Conservation (phyloP, 1,140 invertebrate genomes). For the Panagrolaimus sp. region DNA sequence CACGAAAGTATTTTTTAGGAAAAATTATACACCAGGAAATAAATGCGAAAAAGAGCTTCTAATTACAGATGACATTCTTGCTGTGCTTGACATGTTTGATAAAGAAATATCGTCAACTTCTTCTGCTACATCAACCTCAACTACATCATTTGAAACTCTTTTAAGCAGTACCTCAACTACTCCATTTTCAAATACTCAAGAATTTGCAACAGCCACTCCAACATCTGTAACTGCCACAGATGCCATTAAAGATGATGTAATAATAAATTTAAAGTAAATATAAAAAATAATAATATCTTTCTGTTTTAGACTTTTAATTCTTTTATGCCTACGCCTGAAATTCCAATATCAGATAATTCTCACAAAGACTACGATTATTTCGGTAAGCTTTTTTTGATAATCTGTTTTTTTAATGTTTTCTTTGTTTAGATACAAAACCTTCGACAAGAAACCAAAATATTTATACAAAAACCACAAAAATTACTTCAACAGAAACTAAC, state of each 20-base stretch:
- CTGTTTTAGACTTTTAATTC: too few species aligned
- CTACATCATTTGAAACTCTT: not conserved
- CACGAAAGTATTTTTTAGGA: conserved; percentile 29
- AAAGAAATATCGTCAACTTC: not conserved
- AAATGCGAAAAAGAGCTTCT: conserved; percentile 44
- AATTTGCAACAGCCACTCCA: conserved; percentile 11
- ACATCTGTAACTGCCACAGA: not conserved
- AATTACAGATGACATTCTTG: conserved; percentile 47
- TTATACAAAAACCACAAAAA: not conserved
- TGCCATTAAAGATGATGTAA: not conserved
- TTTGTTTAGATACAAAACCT: not conserved
- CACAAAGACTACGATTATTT: too few species aligned
- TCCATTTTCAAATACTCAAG: conserved; percentile 1
- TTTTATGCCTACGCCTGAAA: too few species aligned
- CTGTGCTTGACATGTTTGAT: conserved; percentile 50
- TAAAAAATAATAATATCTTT: not conserved
- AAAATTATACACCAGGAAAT: conserved; percentile 40
- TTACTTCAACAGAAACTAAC: conserved; percentile 14
- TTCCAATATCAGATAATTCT: too few species aligned
- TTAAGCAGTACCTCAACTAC: not conserved
- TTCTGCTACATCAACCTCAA: not conserved
- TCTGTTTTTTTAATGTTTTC: not conserved
- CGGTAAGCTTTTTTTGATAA: too few species aligned
- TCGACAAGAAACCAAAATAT: not conserved
- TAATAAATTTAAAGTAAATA: not conserved